Evolutionary conservation across 2,113 vertebrate species (phyloP).

Genomic region (Ursus arctos): DNA sequence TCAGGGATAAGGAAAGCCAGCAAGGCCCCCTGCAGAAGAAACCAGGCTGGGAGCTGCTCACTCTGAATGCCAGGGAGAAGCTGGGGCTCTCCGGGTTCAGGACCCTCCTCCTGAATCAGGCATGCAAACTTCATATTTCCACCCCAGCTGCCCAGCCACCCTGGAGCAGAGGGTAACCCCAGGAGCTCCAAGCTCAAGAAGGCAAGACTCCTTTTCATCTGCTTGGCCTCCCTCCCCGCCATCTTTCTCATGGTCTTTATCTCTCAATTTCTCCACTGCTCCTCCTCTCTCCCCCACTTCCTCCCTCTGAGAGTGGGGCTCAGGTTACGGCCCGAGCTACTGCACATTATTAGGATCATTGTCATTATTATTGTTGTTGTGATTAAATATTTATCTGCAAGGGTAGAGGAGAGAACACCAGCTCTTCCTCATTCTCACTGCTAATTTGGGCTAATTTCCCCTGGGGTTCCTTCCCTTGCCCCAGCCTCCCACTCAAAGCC

Average conservation of each 20-base stretch:
- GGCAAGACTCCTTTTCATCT: not conserved
- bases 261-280: not conserved
- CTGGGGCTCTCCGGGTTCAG: not conserved
- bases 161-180: not conserved
- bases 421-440: conserved; percentile 75
- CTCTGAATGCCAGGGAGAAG: not conserved
- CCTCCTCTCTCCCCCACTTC: not conserved
- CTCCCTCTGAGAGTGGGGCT: conserved; percentile 42
- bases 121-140: not conserved
- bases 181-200: not conserved
- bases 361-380: conserved; percentile 72
- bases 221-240: not conserved
- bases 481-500: not conserved
- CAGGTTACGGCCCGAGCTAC: not conserved
- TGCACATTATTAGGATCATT: conserved; percentile 36
- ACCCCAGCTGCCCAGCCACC: not conserved
- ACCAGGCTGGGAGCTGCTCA: not conserved
- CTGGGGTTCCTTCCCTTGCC: conserved; percentile 45
- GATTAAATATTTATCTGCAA: conserved; percentile 82
- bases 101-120: not conserved
- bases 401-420: conserved; percentile 69
- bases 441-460: conserved; percentile 82
- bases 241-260: not conserved
- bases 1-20: not conserved
- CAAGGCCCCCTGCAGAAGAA: not conserved